These are phyloP conservation scores for Drosophila putrida DNA, from an alignment of 2,888 invertebrate genomes.

Conservation along the genomic window DNA sequence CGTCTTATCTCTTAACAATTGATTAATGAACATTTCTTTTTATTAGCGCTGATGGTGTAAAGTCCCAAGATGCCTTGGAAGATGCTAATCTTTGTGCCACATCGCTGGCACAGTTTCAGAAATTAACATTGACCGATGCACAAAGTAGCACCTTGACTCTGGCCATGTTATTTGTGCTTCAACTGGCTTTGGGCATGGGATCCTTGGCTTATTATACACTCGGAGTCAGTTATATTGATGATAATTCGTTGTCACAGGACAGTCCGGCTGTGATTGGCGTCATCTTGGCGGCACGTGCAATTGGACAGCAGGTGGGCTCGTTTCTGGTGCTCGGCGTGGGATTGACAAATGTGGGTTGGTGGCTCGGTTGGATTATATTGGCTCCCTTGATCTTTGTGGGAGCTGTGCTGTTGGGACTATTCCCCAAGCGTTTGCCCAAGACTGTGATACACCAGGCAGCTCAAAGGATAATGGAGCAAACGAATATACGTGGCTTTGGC, in stretches of 20 bases:
- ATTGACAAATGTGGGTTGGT: slow-evolving; percentile 82
- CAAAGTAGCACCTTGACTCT: slow-evolving; percentile 84
- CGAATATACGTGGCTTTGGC: slow-evolving; percentile 70
- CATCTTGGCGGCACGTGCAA: slow-evolving; percentile 80
- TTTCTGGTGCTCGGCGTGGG: slow-evolving; percentile 83
- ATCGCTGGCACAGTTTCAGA: slow-evolving; percentile 56
- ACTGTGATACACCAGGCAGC: slow-evolving; percentile 87
- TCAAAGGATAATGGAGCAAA: slow-evolving; percentile 86
- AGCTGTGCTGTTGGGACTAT: slow-evolving; percentile 86
- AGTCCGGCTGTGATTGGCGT: slow-evolving; percentile 86
- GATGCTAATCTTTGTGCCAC: slow-evolving; percentile 75
- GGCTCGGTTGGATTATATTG: slow-evolving; percentile 87
- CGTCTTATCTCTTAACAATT: background rate
- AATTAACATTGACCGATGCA: slow-evolving; percentile 61
- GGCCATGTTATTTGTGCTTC: slow-evolving; percentile 86
- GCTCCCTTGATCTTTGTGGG: slow-evolving; percentile 85
- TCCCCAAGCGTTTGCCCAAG: slow-evolving; percentile 87
- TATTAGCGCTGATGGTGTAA: slow-evolving; percentile 62
- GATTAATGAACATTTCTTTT: background rate
- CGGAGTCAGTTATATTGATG: slow-evolving; percentile 88
- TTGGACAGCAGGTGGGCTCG: slow-evolving; percentile 84
- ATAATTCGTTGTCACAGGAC: slow-evolving; percentile 87
- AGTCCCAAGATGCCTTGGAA: slow-evolving; percentile 39
- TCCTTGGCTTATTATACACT: slow-evolving; percentile 86
- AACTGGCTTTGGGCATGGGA: slow-evolving; percentile 86